phyloP scores from a whole-genome alignment of 1,140 invertebrate genomes.

The Microplitis demolitor region DNA sequence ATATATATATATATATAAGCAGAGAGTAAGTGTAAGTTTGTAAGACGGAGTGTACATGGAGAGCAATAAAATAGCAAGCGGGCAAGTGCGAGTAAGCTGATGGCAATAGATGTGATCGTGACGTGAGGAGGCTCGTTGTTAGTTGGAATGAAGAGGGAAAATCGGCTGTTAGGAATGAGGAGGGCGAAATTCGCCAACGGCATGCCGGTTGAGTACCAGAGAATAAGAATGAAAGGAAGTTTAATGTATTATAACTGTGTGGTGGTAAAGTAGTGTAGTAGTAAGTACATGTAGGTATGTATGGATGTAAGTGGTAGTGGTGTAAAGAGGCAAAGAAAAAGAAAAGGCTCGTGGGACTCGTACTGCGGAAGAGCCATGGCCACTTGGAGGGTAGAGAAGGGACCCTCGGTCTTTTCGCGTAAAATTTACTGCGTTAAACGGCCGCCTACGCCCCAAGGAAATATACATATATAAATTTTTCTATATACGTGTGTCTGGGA shows the following conservation, averaged over 20 bases:
- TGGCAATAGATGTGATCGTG: background rate
- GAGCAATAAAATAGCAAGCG: background rate
- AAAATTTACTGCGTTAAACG: slow-evolving; percentile 55
- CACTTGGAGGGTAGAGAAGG: slow-evolving; percentile 42
- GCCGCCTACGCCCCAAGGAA: slow-evolving; percentile 36
- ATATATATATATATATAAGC: too few relatives aligned
- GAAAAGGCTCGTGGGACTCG: slow-evolving; percentile 50
- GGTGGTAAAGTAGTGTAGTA: background rate
- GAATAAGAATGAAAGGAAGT: background rate
- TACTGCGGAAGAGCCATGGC: slow-evolving; percentile 48
- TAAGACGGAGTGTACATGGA: background rate
- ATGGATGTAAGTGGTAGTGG: slow-evolving; percentile 9
- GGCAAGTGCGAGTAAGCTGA: background rate
- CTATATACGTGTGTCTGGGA: background rate
- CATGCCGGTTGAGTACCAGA: background rate
- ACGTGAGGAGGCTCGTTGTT: background rate
- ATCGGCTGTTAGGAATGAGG: background rate
- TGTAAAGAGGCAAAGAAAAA: slow-evolving; percentile 32
- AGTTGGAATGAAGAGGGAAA: background rate
- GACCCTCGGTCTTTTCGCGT: slow-evolving; percentile 45
- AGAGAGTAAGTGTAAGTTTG: too few relatives aligned
- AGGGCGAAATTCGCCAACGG: background rate
- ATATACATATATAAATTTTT: background rate
- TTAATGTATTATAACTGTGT: background rate
- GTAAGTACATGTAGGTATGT: slow-evolving; percentile 24